Conservation (phyloP, 92 coral and sea anemone genomes). For the Phenganax marumi region DNA sequence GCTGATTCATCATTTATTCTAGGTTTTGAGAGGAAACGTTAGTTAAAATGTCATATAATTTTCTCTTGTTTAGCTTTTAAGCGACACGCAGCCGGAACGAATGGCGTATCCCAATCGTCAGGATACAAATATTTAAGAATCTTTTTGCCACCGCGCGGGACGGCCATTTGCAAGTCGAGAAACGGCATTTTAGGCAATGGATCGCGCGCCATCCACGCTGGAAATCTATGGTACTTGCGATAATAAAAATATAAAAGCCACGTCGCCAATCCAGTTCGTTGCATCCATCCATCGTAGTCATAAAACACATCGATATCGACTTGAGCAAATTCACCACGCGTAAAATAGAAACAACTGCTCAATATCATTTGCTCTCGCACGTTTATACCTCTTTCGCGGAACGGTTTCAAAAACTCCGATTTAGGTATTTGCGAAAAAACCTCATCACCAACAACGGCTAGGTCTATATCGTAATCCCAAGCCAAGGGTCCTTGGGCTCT, state of each 20-base stretch:
- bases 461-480: constrained; percentile 41
- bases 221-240: constrained; percentile 25
- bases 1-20: too few relatives aligned
- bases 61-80: not conserved
- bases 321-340: constrained; percentile 38
- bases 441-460: constrained; percentile 26
- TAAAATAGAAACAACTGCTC: constrained; percentile 29
- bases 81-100: constrained; percentile 31
- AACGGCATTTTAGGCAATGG: constrained; percentile 35
- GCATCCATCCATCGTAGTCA: constrained; percentile 38
- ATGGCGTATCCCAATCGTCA: constrained; percentile 34
- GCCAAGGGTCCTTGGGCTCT: constrained; percentile 31
- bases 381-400: constrained; percentile 17
- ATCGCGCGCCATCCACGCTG: constrained; percentile 9
- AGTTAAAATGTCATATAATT: too few relatives aligned
- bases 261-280: constrained; percentile 12
- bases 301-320: constrained; percentile 38
- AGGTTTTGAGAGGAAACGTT: too few relatives aligned
- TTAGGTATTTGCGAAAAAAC: constrained; percentile 22
- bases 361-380: not conserved
- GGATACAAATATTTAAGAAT: constrained; percentile 34
- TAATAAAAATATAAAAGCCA: constrained; percentile 34
- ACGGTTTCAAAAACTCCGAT: constrained; percentile 30
- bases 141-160: constrained; percentile 23
- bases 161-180: constrained; percentile 2